A percentile compares a stretch with the other conserved stretches of the same genome.
Evolutionary conservation across 64 coral and sea anemone genomes (phyloP).

Genomic region (Montipora efflorescens): DNA sequence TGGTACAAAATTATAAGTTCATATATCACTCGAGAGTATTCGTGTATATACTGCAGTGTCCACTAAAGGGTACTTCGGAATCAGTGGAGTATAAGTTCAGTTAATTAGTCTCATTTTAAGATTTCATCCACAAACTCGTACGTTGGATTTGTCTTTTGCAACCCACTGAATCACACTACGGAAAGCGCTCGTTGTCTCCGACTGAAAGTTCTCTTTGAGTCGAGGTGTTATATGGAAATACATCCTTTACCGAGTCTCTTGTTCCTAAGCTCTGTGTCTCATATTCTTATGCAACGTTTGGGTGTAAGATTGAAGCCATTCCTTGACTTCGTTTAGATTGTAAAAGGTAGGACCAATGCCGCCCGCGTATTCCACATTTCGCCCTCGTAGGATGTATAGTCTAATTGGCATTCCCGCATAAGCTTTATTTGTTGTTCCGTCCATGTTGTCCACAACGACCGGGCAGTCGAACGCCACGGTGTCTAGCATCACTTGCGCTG

Average conservation of each 20-base stretch:
- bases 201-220: no score
- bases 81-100: background rate
- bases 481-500: slow-evolving; percentile 61
- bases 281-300: background rate
- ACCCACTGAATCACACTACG: no score
- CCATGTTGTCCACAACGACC: slow-evolving; percentile 79
- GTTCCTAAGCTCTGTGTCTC: slow-evolving; percentile 7
- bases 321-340: slow-evolving; percentile 45
- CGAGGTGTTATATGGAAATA: background rate
- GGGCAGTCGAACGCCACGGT: slow-evolving; percentile 43
- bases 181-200: no score
- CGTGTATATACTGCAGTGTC: background rate
- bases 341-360: slow-evolving; percentile 79
- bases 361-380: slow-evolving; percentile 57
- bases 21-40: background rate
- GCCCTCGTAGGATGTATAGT: slow-evolving; percentile 50
- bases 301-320: slow-evolving; percentile 61
- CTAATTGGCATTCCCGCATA: slow-evolving; percentile 75
- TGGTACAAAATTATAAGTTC: background rate
- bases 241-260: background rate
- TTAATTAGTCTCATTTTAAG: background rate
- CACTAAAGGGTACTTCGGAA: background rate
- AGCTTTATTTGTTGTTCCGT: slow-evolving; percentile 54
- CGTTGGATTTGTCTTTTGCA: background rate
- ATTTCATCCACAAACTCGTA: background rate